Percentiles rank a stretch among this genome's conserved stretches.
Evolutionary conservation across 2,797 vertebrate species (phyloP).

Genomic region (Bradypodion ventrale): DNA sequence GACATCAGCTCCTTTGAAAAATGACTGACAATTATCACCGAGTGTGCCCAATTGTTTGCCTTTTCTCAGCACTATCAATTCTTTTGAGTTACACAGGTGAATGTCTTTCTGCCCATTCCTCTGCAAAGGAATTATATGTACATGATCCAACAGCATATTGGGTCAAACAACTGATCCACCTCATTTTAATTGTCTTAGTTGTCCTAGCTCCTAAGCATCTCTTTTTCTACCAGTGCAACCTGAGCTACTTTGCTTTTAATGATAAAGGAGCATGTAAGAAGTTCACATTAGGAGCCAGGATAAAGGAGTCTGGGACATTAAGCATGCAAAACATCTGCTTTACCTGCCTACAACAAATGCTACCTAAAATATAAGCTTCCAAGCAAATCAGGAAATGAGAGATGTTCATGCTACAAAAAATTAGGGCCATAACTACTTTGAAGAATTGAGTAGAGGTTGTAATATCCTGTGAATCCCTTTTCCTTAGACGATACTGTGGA

Average conservation of each 20-base stretch:
- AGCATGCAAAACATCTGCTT: neutral
- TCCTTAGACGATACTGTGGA: slow-evolving; percentile 54
- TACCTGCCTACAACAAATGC: neutral
- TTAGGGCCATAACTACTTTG: neutral
- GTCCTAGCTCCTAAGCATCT: neutral
- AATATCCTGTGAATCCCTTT: slow-evolving; percentile 56
- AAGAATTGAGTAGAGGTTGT: slow-evolving; percentile 53
- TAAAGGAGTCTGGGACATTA: neutral
- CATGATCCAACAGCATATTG: too few species aligned
- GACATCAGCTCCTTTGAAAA: neutral
- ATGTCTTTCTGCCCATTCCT: neutral
- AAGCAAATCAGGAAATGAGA: slow-evolving; percentile 40
- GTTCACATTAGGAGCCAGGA: too few species aligned
- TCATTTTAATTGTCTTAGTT: neutral
- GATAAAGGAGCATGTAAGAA: too few species aligned
- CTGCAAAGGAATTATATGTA: neutral
- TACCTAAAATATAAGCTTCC: neutral
- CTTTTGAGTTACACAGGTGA: neutral
- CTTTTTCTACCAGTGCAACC: neutral
- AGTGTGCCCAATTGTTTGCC: neutral
- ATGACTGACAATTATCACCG: neutral
- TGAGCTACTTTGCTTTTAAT: neutral
- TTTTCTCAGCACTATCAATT: neutral
- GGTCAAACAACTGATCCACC: neutral
- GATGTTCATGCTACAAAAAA: slow-evolving; percentile 41